Base-by-base conservation (phyloP, 2,113 vertebrate genomes). In the Siphamia tubifer region DNA sequence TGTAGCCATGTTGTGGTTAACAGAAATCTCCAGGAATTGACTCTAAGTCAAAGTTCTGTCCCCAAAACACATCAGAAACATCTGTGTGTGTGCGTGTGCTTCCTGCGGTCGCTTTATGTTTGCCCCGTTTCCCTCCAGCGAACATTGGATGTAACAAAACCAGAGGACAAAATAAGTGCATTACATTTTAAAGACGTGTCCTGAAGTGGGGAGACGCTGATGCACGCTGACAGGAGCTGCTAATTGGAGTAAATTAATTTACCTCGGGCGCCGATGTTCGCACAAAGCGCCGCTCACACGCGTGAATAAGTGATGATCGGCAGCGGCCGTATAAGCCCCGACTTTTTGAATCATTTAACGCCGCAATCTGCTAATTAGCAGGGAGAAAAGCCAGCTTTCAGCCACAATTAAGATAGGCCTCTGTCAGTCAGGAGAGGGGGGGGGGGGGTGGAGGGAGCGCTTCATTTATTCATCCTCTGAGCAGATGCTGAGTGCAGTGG, bases 321-420 rank as follows among this genome's bases (percentile, higher is more conserved):
- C 73, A 70, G 88, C 85, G 75, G 84, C 88, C 44, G 44, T 63
- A 87, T 87, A 71, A 89, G 74, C 87, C 86, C 91, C 8, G 87
- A 88, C 89, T 92, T 91, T 92, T 91, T 93, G 87, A 93, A 94
- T 95, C 92, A 92, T 92, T 94, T 93, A 94, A 89, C 84, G 91
- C 81, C 20, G 81, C 91, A 91, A 92, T 92, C 91, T 92, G 90
- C 90, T 93, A 94, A 91, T 92, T 92, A 94, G 90, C 90, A 62
- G 82, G 75, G 82, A 86, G 90, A 87, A 82, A 90, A 93, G 84
- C 63, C 77, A 57, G 91, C 84, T 90, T 93, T 91, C 90, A 90
- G 91, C 84, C 83, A 88, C 89, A 90, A 91, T 90, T 90, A 91
- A 90, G 92, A 91, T 16, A 34, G 77, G 81, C 83, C 84, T 77